Percentiles rank a stretch among this genome's conserved stretches.
phyloP scores from a whole-genome alignment of 1,140 invertebrate species.

The Akabosia matsudoensis region DNA sequence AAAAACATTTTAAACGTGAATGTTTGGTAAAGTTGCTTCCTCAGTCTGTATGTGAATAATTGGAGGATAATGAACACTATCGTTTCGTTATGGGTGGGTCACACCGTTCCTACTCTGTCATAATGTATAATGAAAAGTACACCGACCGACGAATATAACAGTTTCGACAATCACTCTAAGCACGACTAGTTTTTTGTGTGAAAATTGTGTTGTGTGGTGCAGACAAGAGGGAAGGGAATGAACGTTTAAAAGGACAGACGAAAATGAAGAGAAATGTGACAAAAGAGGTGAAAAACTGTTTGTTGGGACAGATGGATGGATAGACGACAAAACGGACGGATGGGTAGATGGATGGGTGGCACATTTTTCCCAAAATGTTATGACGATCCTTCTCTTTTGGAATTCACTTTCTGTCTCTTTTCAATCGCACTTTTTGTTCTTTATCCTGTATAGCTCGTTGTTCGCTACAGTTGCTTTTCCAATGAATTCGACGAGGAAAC shows the following conservation, averaged over 20 bases:
- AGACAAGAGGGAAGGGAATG: background rate
- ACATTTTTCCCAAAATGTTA: slow-evolving; percentile 22
- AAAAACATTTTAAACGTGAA: background rate
- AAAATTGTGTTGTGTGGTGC: background rate
- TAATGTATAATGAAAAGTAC: background rate
- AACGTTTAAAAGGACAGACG: background rate
- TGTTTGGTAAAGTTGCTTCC: background rate
- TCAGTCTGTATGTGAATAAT: slow-evolving; percentile 9
- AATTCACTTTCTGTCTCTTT: slow-evolving; percentile 13
- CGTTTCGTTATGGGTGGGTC: slow-evolving; percentile 22
- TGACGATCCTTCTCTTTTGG: slow-evolving; percentile 23
- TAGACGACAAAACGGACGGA: slow-evolving; percentile 20
- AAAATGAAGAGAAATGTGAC: slow-evolving; percentile 11
- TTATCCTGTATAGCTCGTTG: background rate
- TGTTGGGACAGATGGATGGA: slow-evolving; percentile 20
- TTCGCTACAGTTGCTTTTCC: slow-evolving; percentile 19
- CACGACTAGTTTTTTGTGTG: background rate
- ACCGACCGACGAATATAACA: too few relatives aligned
- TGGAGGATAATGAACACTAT: slow-evolving; percentile 22
- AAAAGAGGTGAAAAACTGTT: slow-evolving; percentile 23
- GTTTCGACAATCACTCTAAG: too few relatives aligned
- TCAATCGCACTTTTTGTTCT: background rate
- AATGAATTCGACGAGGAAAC: background rate
- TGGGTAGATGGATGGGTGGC: slow-evolving; percentile 11
- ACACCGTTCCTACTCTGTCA: background rate